Percentiles rank a stretch among this genome's conserved stretches.
phyloP scores from a whole-genome alignment of 2,113 vertebrate species.

The Stomatorhinus ivindoensis region DNA sequence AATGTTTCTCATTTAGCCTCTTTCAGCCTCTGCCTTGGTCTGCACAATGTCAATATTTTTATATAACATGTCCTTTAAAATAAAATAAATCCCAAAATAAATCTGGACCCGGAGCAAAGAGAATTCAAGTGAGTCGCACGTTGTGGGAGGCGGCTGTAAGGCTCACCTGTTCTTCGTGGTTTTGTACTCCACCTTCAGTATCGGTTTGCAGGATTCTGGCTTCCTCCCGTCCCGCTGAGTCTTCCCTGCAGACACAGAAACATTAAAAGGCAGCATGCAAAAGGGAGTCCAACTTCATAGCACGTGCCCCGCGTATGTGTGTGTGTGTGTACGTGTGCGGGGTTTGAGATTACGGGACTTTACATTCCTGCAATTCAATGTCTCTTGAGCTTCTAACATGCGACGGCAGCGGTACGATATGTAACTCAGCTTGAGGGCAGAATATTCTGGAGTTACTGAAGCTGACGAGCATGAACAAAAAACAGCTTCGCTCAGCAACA shows the following conservation, averaged over 20 bases:
- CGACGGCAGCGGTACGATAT: neutral
- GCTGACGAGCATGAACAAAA: neutral
- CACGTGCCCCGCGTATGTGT: neutral
- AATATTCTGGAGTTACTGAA: neutral
- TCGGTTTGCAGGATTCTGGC: slow-evolving; percentile 88
- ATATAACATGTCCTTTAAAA: neutral
- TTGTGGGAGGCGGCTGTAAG: neutral
- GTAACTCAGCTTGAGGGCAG: neutral
- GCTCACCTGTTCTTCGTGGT: slow-evolving; percentile 83
- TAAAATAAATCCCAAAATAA: neutral
- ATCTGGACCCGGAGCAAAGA: neutral
- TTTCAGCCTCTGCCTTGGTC: neutral
- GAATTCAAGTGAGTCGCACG: neutral
- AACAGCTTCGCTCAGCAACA: neutral
- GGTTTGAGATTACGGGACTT: neutral
- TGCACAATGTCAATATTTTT: neutral
- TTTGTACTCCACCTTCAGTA: slow-evolving; percentile 97
- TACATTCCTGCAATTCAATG: neutral
- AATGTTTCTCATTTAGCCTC: neutral
- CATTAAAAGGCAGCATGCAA: neutral
- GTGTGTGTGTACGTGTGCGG: neutral
- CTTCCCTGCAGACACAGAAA: slow-evolving; percentile 65
- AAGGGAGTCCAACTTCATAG: neutral
- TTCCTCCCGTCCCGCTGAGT: slow-evolving; percentile 87
- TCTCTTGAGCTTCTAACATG: neutral